Evolutionary conservation across 1,140 invertebrate genomes (phyloP), one percentile per base, ranked within the genome.

Genomic region (Sweltsa coloradensis): DNA sequence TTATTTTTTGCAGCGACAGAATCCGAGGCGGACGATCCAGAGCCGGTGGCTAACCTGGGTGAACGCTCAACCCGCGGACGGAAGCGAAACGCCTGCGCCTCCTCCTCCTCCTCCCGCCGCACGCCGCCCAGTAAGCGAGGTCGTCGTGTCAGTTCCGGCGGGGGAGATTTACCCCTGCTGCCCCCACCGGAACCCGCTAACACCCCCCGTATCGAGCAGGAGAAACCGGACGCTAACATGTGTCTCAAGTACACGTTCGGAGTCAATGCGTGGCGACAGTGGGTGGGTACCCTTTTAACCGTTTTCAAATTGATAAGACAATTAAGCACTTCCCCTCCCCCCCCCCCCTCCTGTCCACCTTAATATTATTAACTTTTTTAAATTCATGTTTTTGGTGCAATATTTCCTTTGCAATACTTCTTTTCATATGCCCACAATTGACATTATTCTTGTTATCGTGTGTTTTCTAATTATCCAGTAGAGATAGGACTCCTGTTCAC

Each of bases 241-340:
- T 83, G 82, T 57, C 66, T 88, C 0, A 83, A 83, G 73, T 86
- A 82, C 59, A 87, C 82, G 2, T 85, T 86, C 56, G 85, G 85
- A 25, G 81, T 88, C 5, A 86, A 86, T 60, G 84, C 85, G 3
- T 89, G 85, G 84, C 80, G 81, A 53, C 81, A 85, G 57, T 88
- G 84, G 84, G 83, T 87, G 41, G 74, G 62, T 76, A 48, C 37
- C 23, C 24, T 7, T 31, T 36, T 41, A 23, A 5, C 14, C 29
- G 14, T 29, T 9, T 19, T 13, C n/a, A 18, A 5, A 16, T 2
- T 21, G 14, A 34, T 22, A 6, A 39, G 18, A 29, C 26, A 9
- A 21, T n/a, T n/a, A n/a, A n/a, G n/a, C n/a, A n/a, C n/a, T n/a
- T n/a, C n/a, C n/a, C n/a, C n/a, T n/a, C n/a, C n/a, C n/a, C n/a